Evolutionary conservation across 2,888 invertebrate genomes (phyloP).

Genomic region (Megastigmus dorsalis): DNA sequence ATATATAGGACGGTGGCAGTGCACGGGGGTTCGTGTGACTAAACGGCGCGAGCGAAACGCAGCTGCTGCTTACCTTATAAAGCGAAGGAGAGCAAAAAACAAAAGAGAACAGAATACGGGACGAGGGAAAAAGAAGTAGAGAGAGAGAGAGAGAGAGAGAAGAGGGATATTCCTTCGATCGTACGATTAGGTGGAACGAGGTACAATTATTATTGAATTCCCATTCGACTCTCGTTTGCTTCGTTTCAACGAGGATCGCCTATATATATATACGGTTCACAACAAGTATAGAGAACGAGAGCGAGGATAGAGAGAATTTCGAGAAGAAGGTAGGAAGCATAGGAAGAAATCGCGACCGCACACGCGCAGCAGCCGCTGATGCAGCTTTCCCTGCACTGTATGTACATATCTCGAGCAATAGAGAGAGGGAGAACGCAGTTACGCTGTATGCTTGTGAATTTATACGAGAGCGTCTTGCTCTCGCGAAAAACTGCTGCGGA

Average conservation of each 20-base stretch:
- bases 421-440: conserved; percentile 23
- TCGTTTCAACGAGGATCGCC: conserved; percentile 28
- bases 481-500: background rate
- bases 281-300: background rate
- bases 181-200: conserved; percentile 36
- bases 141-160: background rate
- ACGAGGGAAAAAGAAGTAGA: background rate
- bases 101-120: no score
- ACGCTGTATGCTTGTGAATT: conserved; percentile 26
- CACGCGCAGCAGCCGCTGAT: no score
- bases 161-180: background rate
- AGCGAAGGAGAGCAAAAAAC: background rate
- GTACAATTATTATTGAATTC: conserved; percentile 70
- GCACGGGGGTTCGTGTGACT: no score
- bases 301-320: background rate
- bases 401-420: conserved; percentile 16
- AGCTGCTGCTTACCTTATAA: no score
- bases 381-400: no score
- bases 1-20: no score
- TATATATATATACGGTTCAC: background rate
- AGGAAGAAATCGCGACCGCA: background rate
- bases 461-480: conserved; percentile 3
- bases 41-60: background rate
- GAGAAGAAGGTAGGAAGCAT: background rate
- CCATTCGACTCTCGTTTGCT: conserved; percentile 69